phyloP scores from a whole-genome alignment of 1,140 invertebrate species.

The Brachionus paranguensis region DNA sequence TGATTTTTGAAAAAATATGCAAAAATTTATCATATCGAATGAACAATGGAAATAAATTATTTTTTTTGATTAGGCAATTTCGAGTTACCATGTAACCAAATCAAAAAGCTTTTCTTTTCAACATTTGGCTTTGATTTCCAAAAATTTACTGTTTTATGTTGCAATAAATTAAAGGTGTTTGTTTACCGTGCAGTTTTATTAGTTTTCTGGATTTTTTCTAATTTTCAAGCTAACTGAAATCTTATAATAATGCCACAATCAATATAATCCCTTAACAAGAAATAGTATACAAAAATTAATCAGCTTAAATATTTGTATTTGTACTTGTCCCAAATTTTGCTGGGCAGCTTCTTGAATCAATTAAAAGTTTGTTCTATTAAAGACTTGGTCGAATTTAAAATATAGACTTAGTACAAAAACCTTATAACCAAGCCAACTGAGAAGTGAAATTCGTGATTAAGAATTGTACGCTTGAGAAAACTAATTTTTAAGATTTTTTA shows the following conservation, averaged over 20 bases:
- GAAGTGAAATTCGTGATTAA: neutral
- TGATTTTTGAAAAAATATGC: neutral
- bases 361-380: neutral
- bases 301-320: constrained; percentile 18
- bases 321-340: neutral
- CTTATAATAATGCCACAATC: neutral
- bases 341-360: neutral
- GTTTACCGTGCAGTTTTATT: neutral
- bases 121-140: neutral
- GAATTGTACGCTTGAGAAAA: neutral
- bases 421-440: neutral
- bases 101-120: neutral
- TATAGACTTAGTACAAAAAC: neutral
- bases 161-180: neutral
- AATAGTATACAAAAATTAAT: neutral
- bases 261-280: neutral
- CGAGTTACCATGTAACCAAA: neutral
- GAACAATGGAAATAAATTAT: neutral
- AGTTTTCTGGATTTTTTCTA: neutral
- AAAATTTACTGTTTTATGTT: neutral
- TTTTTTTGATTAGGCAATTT: neutral
- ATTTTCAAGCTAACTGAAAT: neutral
- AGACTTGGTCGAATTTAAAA: neutral
- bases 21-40: neutral
- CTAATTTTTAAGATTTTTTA: neutral